These are phyloP conservation scores for Myotis brandtii DNA, from an alignment of 2,113 vertebrate genomes.

Conservation along the genomic window DNA sequence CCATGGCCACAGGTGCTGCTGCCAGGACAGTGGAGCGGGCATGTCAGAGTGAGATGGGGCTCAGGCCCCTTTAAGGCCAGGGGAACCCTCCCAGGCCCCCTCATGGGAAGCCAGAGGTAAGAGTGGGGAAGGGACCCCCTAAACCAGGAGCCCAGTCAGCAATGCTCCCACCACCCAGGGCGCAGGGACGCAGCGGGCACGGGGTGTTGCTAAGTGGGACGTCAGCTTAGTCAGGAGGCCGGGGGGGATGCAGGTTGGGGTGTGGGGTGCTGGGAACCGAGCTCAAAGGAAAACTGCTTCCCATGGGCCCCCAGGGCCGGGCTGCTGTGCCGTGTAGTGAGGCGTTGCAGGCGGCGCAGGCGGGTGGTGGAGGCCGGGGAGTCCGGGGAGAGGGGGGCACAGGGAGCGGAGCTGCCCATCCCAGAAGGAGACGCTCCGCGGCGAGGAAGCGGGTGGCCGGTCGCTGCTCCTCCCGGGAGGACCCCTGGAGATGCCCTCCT, in stretches of 20 bases:
- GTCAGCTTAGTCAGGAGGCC: constrained; percentile 50
- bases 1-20: too few relatives aligned
- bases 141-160: constrained; percentile 47
- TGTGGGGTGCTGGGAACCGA: background rate
- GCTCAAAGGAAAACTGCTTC: background rate
- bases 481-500: constrained; percentile 95
- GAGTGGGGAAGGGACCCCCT: background rate
- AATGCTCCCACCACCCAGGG: background rate
- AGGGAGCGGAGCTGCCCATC: constrained; percentile 68
- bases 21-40: background rate
- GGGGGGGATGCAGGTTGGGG: background rate
- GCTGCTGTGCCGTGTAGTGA: constrained; percentile 73
- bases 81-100: constrained; percentile 59
- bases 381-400: rapidly evolving
- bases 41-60: constrained; percentile 47
- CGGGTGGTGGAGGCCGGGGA: background rate
- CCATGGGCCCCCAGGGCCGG: background rate
- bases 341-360: background rate
- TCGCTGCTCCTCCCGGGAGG: constrained; percentile 97
- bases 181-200: background rate
- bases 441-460: constrained; percentile 90
- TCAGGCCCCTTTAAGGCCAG: constrained; percentile 76
- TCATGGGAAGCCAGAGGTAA: constrained; percentile 34
- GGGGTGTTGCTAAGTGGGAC: constrained; percentile 32
- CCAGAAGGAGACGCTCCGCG: constrained; percentile 69